phyloP scores from a whole-genome alignment of 2,113 vertebrate genomes.

The Enhydra lutris region DNA sequence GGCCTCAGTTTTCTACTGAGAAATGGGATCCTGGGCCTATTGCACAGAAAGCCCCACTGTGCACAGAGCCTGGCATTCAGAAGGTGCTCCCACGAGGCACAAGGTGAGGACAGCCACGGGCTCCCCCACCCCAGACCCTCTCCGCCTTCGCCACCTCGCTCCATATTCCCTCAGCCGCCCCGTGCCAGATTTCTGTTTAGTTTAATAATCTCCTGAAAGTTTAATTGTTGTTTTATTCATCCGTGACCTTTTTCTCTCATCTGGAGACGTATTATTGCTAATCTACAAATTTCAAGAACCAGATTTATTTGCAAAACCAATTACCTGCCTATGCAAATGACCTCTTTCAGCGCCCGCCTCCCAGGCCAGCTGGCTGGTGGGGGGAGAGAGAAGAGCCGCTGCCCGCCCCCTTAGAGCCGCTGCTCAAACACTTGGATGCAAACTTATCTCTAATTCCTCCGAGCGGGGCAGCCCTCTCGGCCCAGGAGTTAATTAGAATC shows the following conservation, averaged over 20 bases:
- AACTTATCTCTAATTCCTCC: constrained; percentile 79
- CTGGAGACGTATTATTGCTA: constrained; percentile 86
- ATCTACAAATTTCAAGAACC: constrained; percentile 86
- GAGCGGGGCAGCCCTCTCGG: constrained; percentile 18
- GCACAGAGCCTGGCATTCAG: not conserved
- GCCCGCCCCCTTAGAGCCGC: constrained; percentile 39
- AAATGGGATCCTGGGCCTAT: not conserved
- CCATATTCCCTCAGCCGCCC: constrained; percentile 42
- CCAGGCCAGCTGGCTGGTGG: constrained; percentile 47
- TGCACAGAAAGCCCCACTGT: not conserved
- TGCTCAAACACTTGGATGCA: constrained; percentile 78
- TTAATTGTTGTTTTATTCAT: constrained; percentile 86
- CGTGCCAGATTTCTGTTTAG: constrained; percentile 80
- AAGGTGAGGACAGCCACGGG: accelerated
- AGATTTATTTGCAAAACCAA: constrained; percentile 88
- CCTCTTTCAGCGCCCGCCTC: constrained; percentile 45
- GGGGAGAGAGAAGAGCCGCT: not conserved
- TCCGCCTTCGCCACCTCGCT: constrained; percentile 50
- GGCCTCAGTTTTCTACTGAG: not conserved
- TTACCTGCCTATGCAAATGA: constrained; percentile 87
- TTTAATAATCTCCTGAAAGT: constrained; percentile 84
- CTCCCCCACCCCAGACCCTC: not conserved
- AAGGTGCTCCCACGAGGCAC: not conserved
- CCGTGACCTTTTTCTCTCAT: constrained; percentile 86
- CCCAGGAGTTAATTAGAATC: constrained; percentile 78